Evolutionary conservation across 2,113 vertebrate genomes (phyloP).

Genomic region (Trochalopteron elliotii): DNA sequence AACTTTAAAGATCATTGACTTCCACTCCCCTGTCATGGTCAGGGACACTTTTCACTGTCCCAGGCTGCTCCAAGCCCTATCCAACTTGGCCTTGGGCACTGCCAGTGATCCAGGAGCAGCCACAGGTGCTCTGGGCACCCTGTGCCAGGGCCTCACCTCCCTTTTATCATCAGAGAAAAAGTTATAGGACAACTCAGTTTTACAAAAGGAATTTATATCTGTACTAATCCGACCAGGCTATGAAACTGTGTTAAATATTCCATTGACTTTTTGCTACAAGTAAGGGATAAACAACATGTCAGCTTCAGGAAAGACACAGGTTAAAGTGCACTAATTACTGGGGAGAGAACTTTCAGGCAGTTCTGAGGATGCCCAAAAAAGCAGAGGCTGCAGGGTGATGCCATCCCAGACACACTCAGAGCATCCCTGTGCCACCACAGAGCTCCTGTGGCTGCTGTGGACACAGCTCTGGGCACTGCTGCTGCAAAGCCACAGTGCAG

Average conservation of each 20-base stretch:
- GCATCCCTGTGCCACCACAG: background rate
- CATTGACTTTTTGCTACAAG: background rate
- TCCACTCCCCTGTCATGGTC: accelerated
- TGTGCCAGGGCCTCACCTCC: accelerated
- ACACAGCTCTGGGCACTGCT: background rate
- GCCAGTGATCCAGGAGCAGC: background rate
- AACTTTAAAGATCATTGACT: background rate
- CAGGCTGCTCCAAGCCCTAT: accelerated
- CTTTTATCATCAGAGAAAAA: background rate
- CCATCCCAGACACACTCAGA: accelerated
- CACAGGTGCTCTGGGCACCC: background rate
- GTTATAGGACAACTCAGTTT: background rate
- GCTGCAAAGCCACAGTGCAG: background rate
- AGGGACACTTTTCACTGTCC: accelerated
- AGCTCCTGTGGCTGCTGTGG: background rate
- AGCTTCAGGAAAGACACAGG: background rate
- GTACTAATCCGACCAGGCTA: background rate
- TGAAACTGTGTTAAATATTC: background rate
- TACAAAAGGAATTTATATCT: background rate
- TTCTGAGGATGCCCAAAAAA: background rate
- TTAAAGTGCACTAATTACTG: background rate
- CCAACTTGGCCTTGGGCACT: background rate
- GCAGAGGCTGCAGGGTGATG: background rate
- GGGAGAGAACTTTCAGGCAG: background rate
- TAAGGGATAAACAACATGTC: background rate